phyloP scores from a whole-genome alignment of 2,888 invertebrate species.

The Protonemura montana region DNA sequence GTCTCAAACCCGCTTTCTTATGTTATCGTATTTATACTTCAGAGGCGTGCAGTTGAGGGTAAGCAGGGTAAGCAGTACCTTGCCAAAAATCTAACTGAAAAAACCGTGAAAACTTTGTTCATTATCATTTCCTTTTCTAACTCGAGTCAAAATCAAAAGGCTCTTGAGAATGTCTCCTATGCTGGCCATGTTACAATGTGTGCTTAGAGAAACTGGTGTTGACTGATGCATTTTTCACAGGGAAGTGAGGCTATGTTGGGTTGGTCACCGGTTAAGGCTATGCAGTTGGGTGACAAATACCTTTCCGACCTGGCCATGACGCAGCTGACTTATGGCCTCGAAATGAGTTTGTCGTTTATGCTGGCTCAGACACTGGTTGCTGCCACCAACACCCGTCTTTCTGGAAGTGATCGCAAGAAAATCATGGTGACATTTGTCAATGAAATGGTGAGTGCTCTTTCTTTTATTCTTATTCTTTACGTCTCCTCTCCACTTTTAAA shows the following conservation, averaged over 20 bases:
- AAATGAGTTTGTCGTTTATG: slow-evolving; percentile 57
- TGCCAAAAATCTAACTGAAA: too few species aligned
- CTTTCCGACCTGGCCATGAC: slow-evolving; percentile 55
- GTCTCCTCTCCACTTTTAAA: too few species aligned
- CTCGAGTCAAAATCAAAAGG: too few species aligned
- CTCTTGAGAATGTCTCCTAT: too few species aligned
- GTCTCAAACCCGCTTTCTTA: too few species aligned
- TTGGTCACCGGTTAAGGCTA: background rate
- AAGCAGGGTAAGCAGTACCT: too few species aligned
- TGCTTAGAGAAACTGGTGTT: background rate
- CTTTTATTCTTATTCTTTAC: background rate
- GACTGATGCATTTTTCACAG: background rate
- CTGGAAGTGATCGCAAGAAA: slow-evolving; percentile 56
- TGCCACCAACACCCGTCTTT: slow-evolving; percentile 56
- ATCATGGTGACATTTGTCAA: slow-evolving; percentile 58
- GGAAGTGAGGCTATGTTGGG: background rate
- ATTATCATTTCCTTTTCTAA: too few species aligned
- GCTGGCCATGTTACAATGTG: too few species aligned
- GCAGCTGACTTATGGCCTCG: slow-evolving; percentile 57
- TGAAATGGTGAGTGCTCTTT: slow-evolving; percentile 53
- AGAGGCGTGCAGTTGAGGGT: too few species aligned
- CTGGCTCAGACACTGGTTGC: slow-evolving; percentile 58
- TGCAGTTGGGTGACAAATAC: slow-evolving; percentile 14
- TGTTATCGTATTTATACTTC: too few species aligned
- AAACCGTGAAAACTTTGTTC: too few species aligned